These are phyloP conservation scores for Drosophila lutescens DNA, from an alignment of 2,888 invertebrate genomes.

Conservation along the genomic window DNA sequence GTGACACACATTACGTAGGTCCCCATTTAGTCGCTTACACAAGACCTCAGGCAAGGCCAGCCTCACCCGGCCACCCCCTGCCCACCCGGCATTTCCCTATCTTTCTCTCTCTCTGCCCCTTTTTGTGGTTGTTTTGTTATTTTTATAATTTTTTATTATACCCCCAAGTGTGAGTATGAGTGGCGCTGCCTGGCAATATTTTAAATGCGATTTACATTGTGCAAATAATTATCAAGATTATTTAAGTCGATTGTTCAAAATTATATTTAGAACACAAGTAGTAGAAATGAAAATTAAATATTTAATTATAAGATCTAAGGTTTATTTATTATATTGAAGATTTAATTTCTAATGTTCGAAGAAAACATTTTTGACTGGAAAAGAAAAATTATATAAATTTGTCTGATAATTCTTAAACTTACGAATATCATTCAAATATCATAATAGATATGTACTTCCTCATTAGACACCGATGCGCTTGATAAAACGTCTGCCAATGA, in stretches of 20 bases:
- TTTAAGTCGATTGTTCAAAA: background rate
- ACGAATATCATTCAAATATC: background rate
- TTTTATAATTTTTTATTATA: constrained; percentile 30
- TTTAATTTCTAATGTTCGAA: too few relatives aligned
- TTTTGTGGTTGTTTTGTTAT: constrained; percentile 32
- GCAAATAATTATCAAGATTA: constrained; percentile 15
- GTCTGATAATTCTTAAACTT: too few relatives aligned
- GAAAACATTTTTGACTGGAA: too few relatives aligned
- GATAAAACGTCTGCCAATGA: constrained; percentile 2
- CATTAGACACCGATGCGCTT: background rate
- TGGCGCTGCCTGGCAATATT: constrained; percentile 7
- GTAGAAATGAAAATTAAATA: too few relatives aligned
- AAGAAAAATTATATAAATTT: too few relatives aligned
- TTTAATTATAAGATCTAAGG: too few relatives aligned
- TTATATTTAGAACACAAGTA: background rate
- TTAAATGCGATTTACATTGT: constrained; percentile 19
- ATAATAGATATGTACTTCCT: constrained; percentile 1
- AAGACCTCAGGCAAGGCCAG: constrained; percentile 51
- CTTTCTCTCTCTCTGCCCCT: background rate
- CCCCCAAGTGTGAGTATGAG: background rate
- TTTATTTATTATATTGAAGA: too few relatives aligned
- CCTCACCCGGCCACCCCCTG: background rate
- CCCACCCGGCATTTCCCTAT: constrained; percentile 1
- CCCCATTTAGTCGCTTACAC: constrained; percentile 54
- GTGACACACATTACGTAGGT: constrained; percentile 62